Base-by-base conservation (phyloP, 1,140 invertebrate species). In the Helicoverpa zea region DNA sequence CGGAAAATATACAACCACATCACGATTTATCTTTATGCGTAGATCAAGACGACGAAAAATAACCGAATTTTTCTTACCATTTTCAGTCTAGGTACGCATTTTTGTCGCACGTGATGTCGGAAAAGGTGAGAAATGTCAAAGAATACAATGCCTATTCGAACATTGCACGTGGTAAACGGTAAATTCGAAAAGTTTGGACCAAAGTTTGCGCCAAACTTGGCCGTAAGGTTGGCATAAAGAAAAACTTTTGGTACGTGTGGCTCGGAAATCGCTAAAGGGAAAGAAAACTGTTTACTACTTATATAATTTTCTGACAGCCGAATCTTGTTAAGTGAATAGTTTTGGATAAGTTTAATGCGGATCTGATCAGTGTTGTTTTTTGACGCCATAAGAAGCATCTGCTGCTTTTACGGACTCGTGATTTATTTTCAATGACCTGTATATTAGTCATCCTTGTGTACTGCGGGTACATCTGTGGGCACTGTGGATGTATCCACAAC, bases 11-110 rank as follows among this genome's bases (percentile, higher is more conserved):
- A 77, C 59, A 77, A 66, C 29, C 75, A 51, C 23, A 52, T 77
- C 75, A 77, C 75, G 75, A 64, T 54, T 64, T 77, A 77, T 54
- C 59, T 77, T 64, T 23, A 76, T 54, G 68, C 49, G 68, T 72
- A 72, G 49, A 72, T 72, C 49, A 72, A 72, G 68, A n/a, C 13
- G 68, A 30, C 68, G 68, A 72, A 63, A 18, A 18, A 49, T 72
- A 51, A 52, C 49, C 49, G 49, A 51, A 72, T 72, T 52, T 54
- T 72, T 72, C 47, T 52, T 72, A 54, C 68, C 68, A 54, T 72
- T 51, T 29, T 30, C 49, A 30, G 68, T 72, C 68, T 72, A 72
- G 68, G 68, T 72, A 72, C 47, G 49, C 47, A 72, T 72, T 72
- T 72, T 52, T 54, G 49, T 52, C 49, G 68, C 18, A 72, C 68